Conservation (phyloP, 2,113 vertebrate genomes). For the Clinocottus analis region DNA sequence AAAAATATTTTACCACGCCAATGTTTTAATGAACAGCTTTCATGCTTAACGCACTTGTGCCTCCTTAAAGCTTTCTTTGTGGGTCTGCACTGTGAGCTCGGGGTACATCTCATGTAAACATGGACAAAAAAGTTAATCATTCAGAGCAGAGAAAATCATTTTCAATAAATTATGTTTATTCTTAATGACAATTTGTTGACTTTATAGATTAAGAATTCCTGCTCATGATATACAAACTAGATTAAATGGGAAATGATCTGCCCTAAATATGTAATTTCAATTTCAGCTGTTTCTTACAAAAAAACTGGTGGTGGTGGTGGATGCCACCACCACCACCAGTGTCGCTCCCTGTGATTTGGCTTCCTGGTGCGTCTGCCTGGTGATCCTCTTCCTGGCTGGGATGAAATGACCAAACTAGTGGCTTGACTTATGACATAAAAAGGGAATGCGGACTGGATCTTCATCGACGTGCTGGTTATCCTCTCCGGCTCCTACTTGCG, state of each 20-base stretch:
- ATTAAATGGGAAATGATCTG: background rate
- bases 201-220: background rate
- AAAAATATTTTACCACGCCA: too few species aligned
- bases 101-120: background rate
- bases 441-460: slow-evolving; percentile 49
- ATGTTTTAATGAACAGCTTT: too few species aligned
- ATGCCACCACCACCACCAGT: slow-evolving; percentile 26
- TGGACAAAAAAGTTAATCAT: background rate
- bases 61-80: background rate
- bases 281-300: too few species aligned
- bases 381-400: slow-evolving; percentile 60
- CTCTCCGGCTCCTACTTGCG: slow-evolving; percentile 22
- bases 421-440: slow-evolving; percentile 50
- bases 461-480: slow-evolving; percentile 68
- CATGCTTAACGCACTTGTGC: background rate
- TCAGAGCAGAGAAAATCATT: background rate
- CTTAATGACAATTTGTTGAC: too few species aligned
- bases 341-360: slow-evolving; percentile 65
- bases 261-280: background rate
- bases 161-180: background rate
- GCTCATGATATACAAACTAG: background rate
- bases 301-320: too few species aligned
- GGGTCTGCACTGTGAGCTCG: background rate
- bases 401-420: slow-evolving; percentile 39
- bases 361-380: slow-evolving; percentile 61